Evolutionary conservation across 1,140 invertebrate species (phyloP).

Genomic region (Caerostris darwini): DNA sequence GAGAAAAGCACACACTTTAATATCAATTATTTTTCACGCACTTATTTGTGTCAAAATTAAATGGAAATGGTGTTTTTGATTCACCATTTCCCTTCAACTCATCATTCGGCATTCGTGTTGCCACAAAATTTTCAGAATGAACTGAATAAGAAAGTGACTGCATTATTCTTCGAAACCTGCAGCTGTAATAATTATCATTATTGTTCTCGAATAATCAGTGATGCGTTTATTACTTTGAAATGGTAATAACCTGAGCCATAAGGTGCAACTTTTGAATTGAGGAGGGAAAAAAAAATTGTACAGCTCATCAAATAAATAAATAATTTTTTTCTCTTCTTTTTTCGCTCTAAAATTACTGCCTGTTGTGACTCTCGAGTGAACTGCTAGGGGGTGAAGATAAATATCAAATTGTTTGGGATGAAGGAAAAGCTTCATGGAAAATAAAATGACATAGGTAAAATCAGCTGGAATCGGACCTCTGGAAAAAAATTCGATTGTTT

Average conservation of each 20-base stretch:
- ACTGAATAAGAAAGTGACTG: not conserved
- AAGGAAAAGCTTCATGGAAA: constrained; percentile 3
- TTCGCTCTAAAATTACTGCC: not conserved
- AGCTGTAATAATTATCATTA: not conserved
- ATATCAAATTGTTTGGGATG: not conserved
- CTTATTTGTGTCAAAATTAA: too few relatives aligned
- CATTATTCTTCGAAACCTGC: not conserved
- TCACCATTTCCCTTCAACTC: not conserved
- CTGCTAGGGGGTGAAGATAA: not conserved
- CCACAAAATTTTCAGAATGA: not conserved
- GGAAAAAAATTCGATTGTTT: not conserved
- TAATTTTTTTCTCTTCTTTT: not conserved
- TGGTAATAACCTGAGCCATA: not conserved
- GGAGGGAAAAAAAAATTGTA: not conserved
- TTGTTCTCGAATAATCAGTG: not conserved
- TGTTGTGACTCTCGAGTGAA: not conserved
- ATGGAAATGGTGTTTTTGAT: not conserved
- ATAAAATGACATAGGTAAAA: not conserved
- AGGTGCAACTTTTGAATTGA: not conserved
- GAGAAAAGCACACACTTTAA: too few relatives aligned
- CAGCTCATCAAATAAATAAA: not conserved
- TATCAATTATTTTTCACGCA: too few relatives aligned
- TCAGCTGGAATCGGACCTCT: not conserved
- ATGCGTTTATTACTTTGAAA: constrained; percentile 18
- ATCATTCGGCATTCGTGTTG: not conserved